Evolutionary conservation across 2,888 invertebrate species (phyloP), one percentile per base, ranked within the genome.

Genomic region (Lamproptera curius): DNA sequence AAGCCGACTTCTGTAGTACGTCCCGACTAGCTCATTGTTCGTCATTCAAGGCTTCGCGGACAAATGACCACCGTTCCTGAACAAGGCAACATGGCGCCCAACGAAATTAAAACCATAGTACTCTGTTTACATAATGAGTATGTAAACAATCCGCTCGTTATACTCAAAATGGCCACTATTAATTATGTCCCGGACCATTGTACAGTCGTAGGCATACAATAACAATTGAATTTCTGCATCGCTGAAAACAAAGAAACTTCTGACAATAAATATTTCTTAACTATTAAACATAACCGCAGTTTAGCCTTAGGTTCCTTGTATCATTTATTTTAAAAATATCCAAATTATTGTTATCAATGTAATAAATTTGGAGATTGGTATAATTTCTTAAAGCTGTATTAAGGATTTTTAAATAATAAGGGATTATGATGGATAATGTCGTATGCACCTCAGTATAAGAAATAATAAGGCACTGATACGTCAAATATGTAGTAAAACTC

Each of bases 21-120:
- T 86, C 85, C 60, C 53, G 58, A 52, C 56, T 59, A 50, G 65
- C 63, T 69, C 72, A 87, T 87, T 87, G 86, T 87, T 75, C 76
- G 86, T 84, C 86, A 85, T 76, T 87, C 86, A 84, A 60, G 70
- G 73, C 81, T 69, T 69, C 63, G 70, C 78, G 85, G n/a, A 86
- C 86, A 86, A 87, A 87, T 87, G 76, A 79, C 73, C 68, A 57
- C 67, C 52, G 65, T 73, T 73, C 74, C 72, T 72, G 73, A 71
- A 71, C 71, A 68, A 67, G 68, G 20, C 57, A 61, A 73, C 71
- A 73, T 72, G 65, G 67, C 65, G 54, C 56, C 59, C 62, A 75
- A 76, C 72, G 68, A 76, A 78, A 79, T 74, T 77, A 76, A 79
- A 79, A 74, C 62, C 56, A 65, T 61, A 64, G 64, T 64, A 67